phyloP scores from a whole-genome alignment of 2,888 invertebrate genomes.

The Caenorhabditis sp. region DNA sequence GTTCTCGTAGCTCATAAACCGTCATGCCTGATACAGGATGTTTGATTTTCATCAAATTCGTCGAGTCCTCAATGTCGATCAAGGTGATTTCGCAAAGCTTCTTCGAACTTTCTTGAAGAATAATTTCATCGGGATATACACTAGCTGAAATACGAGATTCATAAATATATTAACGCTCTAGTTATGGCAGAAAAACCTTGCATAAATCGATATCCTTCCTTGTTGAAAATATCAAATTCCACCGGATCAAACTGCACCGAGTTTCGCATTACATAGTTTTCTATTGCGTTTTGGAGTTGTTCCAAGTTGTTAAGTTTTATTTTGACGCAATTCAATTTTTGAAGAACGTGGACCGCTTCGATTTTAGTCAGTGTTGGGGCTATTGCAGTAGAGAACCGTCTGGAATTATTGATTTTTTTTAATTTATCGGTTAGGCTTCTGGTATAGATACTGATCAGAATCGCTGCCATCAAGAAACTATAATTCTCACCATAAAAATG shows the following conservation, averaged over 20 bases:
- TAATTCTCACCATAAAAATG: too few species aligned
- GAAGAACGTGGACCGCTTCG: conserved; percentile 59
- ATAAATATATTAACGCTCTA: background rate
- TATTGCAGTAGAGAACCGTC: conserved; percentile 68
- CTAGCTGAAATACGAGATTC: conserved; percentile 38
- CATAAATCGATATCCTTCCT: conserved; percentile 43
- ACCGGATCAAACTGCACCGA: conserved; percentile 63
- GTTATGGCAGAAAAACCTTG: conserved; percentile 17
- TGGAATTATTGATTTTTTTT: too few species aligned
- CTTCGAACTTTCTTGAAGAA: conserved; percentile 59
- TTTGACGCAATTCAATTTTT: conserved; percentile 51
- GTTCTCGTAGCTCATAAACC: conserved; percentile 41
- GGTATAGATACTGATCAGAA: too few species aligned
- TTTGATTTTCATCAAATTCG: conserved; percentile 59
- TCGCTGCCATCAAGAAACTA: too few species aligned
- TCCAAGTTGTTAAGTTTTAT: conserved; percentile 58
- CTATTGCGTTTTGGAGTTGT: conserved; percentile 59
- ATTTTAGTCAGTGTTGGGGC: conserved; percentile 67
- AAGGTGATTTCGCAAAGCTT: conserved; percentile 47
- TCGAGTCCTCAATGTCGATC: conserved; percentile 47
- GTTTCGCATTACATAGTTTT: conserved; percentile 66
- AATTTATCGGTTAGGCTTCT: too few species aligned
- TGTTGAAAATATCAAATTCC: conserved; percentile 62
- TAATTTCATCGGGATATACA: conserved; percentile 62
- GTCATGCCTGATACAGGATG: conserved; percentile 63